Percentiles rank a stretch among this genome's conserved stretches.
These are phyloP conservation scores for Hippoglossus hippoglossus DNA, from an alignment of 2,797 vertebrate genomes.

Conservation along the genomic window DNA sequence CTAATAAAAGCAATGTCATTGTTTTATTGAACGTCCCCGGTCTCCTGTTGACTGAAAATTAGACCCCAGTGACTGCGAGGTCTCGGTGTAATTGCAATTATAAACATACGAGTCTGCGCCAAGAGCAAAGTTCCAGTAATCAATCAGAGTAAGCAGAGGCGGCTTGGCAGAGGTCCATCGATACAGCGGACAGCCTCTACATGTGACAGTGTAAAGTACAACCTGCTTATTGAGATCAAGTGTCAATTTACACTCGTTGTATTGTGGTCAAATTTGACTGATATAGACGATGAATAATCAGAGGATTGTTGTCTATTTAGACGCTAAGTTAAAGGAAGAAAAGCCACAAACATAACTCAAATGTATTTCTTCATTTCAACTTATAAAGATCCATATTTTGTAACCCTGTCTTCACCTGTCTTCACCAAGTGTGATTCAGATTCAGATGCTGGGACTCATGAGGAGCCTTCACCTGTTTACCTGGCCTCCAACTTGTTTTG, in stretches of 20 bases:
- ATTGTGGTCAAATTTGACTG: too few species aligned
- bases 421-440: not conserved
- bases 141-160: conserved; percentile 37
- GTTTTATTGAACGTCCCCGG: conserved; percentile 53
- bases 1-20: conserved; percentile 46
- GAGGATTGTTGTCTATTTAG: not conserved
- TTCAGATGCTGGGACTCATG: not conserved
- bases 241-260: not conserved
- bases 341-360: not conserved
- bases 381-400: too few species aligned
- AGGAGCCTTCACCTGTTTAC: not conserved
- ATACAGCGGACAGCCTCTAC: not conserved
- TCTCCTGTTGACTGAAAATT: conserved; percentile 58
- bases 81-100: conserved; percentile 53
- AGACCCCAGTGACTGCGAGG: conserved; percentile 47
- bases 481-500: too few species aligned
- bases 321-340: too few species aligned
- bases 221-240: conserved; percentile 1
- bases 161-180: conserved; percentile 34
- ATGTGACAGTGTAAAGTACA: conserved; percentile 3
- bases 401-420: too few species aligned
- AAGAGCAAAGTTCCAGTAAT: conserved; percentile 56
- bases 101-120: conserved; percentile 55
- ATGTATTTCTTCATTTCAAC: not conserved
- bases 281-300: not conserved